These are phyloP conservation scores for Wiebesia pumilae DNA, from an alignment of 1,140 invertebrate species.

Conservation along the genomic window DNA sequence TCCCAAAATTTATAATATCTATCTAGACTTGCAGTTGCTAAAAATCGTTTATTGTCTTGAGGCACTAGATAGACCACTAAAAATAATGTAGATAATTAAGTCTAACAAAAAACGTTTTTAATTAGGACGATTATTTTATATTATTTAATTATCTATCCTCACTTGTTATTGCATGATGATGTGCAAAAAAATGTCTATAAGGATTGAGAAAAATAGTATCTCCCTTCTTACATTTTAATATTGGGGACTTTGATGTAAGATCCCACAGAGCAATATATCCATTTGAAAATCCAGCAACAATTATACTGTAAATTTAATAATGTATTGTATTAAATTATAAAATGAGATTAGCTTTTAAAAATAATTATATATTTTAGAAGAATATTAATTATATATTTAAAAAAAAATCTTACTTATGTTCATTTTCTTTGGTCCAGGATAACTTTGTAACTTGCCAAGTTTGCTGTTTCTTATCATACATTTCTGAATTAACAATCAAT, in stretches of 20 bases:
- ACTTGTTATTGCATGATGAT: conserved; percentile 70
- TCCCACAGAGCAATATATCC: conserved; percentile 79
- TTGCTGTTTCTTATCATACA: conserved; percentile 59
- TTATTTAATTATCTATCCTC: conserved; percentile 18
- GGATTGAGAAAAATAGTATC: conserved; percentile 69
- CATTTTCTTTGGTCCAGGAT: conserved; percentile 71
- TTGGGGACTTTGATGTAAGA: conserved; percentile 73
- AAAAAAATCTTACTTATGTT: conserved; percentile 64
- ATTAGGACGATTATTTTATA: not conserved
- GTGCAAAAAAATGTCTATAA: conserved; percentile 72
- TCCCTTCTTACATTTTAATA: conserved; percentile 70
- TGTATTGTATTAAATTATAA: conserved; percentile 17
- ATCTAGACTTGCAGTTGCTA: conserved; percentile 72
- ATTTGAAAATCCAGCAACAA: conserved; percentile 80
- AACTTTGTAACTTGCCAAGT: conserved; percentile 72
- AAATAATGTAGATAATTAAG: conserved; percentile 21
- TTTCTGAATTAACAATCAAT: conserved; percentile 64
- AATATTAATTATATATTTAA: not conserved
- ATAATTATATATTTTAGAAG: conserved; percentile 3
- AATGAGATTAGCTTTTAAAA: not conserved
- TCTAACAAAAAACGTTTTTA: not conserved
- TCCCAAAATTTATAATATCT: conserved; percentile 76
- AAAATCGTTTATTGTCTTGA: conserved; percentile 65
- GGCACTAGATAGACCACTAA: conserved; percentile 69
- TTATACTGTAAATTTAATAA: conserved; percentile 62